Base-by-base conservation (phyloP, 2,888 invertebrate genomes). In the Parthenolecanium corni region DNA sequence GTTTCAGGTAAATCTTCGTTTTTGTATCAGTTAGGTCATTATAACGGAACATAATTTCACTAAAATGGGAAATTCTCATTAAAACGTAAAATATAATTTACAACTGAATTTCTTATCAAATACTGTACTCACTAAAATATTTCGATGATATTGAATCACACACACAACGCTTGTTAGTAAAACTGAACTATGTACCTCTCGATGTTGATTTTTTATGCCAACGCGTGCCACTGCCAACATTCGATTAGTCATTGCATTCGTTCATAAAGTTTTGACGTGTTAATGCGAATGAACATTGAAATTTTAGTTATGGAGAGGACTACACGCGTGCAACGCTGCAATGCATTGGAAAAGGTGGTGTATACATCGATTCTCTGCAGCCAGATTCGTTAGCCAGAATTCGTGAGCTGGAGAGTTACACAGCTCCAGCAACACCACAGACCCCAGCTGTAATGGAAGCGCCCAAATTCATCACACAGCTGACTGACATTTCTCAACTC, bases 381-480 rank as follows among this genome's bases (percentile, higher is more conserved):
- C 92, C 93, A 0, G 90, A 91, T 71, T 89, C 92, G 0, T 76
- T 93, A 47, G 90, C 89, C 66, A 83, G 85, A 71, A 93, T 93
- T 67, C 81, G 88, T 65, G 90, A 91, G 72, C 76, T 93, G 57
- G 93, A 93, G 75, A 84, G 84, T 68, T 81, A 80, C 67, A 83
- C 84, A 70, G 80, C 81, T 64, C 76, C 80, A 20, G 80, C 83
- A 21, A 74, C 79, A 3, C 78, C 82, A 11, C 64, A 68, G 14
- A 67, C 70, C n/a, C 70, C 71, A 11, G 80, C 85, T 47, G 83
- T 85, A 11, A 80, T 84, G 16, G 89, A 87, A 73, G 86, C 93
- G 69, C 94, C 94, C 5, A 87, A 85, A 74, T 94, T 93, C 74
- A 82, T 86, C 53, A 91, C 90, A 0, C 91, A 92, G 73, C 87